Evolutionary conservation across 2,113 vertebrate genomes (phyloP).

Genomic region (Agapornis roseicollis): DNA sequence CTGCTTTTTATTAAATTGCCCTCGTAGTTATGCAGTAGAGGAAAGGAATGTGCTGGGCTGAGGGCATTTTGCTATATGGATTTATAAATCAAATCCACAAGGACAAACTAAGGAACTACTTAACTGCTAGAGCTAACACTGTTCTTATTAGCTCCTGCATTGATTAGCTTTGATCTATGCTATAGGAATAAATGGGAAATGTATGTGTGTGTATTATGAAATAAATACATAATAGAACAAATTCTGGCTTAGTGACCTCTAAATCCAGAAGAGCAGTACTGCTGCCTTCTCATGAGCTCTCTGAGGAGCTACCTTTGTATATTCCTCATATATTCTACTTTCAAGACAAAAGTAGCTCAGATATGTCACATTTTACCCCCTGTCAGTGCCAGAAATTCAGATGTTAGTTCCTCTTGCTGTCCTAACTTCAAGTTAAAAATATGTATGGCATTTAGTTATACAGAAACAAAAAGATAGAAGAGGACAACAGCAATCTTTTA

Average conservation of each 20-base stretch:
- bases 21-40: slow-evolving; percentile 39
- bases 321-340: background rate
- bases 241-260: slow-evolving; percentile 1
- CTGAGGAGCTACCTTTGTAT: background rate
- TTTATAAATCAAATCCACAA: slow-evolving; percentile 63
- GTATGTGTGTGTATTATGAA: background rate
- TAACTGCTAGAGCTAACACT: slow-evolving; percentile 27
- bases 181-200: slow-evolving; percentile 8
- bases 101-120: slow-evolving; percentile 52
- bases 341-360: background rate
- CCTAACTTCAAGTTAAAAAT: background rate
- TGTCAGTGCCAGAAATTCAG: background rate
- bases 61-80: slow-evolving; percentile 44
- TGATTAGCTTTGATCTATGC: slow-evolving; percentile 55
- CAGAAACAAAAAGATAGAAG: background rate
- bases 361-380: background rate
- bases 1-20: slow-evolving; percentile 61
- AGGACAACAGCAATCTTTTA: background rate
- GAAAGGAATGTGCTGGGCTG: slow-evolving; percentile 56
- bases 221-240: slow-evolving; percentile 11
- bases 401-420: background rate
- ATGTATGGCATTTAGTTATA: background rate
- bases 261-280: background rate
- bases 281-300: background rate
- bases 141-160: slow-evolving; percentile 23